A percentile compares a stretch with the other conserved stretches of the same genome.
Evolutionary conservation across 2,113 vertebrate species (phyloP).

Genomic region (Gracilinanus agilis): DNA sequence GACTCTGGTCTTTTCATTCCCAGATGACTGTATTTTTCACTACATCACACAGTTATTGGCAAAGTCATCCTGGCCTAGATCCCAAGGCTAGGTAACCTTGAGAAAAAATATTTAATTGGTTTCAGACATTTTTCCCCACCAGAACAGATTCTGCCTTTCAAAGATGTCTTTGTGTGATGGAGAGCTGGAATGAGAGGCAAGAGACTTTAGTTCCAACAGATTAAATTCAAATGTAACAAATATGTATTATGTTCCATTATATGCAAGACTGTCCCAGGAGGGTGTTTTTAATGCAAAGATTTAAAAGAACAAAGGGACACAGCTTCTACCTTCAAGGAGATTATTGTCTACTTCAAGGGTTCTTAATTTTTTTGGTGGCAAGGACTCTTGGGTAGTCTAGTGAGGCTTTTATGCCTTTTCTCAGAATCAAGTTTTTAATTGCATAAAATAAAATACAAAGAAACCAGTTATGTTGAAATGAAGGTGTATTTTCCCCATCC

Average conservation of each 20-base stretch:
- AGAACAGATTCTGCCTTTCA: background rate
- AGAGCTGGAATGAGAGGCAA: background rate
- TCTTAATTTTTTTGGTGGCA: background rate
- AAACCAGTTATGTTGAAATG: background rate
- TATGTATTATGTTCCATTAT: background rate
- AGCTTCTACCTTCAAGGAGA: background rate
- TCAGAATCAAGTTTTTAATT: background rate
- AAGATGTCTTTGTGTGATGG: background rate
- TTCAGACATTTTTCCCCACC: background rate
- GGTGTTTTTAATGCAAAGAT: background rate
- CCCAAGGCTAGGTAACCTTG: background rate
- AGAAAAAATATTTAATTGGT: background rate
- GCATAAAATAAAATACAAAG: background rate
- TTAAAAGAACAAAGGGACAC: background rate
- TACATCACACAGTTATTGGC: background rate
- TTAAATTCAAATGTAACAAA: background rate
- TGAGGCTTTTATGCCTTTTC: background rate
- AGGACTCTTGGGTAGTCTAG: background rate
- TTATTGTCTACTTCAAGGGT: background rate
- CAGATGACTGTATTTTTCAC: background rate
- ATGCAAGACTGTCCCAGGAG: background rate
- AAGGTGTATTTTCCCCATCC: background rate
- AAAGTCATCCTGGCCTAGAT: background rate
- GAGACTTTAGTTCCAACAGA: background rate
- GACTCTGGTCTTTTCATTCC: background rate